Evolutionary conservation across 2,797 vertebrate genomes (phyloP), one percentile per base, ranked within the genome.

Genomic region (Gorsachius magnificus): DNA sequence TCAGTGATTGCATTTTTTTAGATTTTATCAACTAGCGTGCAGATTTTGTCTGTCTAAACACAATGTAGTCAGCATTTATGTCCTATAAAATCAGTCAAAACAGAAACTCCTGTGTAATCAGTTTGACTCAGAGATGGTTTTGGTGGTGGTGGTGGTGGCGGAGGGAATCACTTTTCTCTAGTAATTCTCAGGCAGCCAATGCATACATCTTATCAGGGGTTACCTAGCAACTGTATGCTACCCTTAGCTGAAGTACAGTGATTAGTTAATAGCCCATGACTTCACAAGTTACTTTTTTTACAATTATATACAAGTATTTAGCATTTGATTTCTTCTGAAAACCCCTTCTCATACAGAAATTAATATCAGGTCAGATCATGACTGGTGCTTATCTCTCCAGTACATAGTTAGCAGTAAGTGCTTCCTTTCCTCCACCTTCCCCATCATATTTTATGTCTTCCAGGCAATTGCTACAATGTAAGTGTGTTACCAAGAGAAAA

Each of bases 251-350:
- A 93, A 91, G 87, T 85, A 76, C 41, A 79, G 77, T 91, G 69
- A 94, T 97, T 97, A 95, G 94, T 90, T 95, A 95, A 95, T 87
- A 64, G 81, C 56, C 75, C 66, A 14, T 93, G 88, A 94, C 96
- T 95, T 92, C 79, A 63, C 72, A 91, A 84, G 85, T 94, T 96
- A 87, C 58, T 72, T 80, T 94, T 58, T 94, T 90, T 66, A 74
- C 78, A 91, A 65, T 92, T 93, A 95, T 51, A 79, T 21, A 18
- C 57, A 92, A 85, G 82, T 86, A 86, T 93, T 94, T 94, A 92
- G 70, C 66, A 76, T 94, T 91, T 97, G 48, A 90, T 96, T 97
- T 95, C 91, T 96, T 74, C 69, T 87, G 78, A 86, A 93, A 94
- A 66, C 16, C 6, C 29, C 31, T 90, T 88, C 64, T 90, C 72